Evolutionary conservation across 2,888 invertebrate genomes (phyloP).

Genomic region (Melinaea marsaeus): DNA sequence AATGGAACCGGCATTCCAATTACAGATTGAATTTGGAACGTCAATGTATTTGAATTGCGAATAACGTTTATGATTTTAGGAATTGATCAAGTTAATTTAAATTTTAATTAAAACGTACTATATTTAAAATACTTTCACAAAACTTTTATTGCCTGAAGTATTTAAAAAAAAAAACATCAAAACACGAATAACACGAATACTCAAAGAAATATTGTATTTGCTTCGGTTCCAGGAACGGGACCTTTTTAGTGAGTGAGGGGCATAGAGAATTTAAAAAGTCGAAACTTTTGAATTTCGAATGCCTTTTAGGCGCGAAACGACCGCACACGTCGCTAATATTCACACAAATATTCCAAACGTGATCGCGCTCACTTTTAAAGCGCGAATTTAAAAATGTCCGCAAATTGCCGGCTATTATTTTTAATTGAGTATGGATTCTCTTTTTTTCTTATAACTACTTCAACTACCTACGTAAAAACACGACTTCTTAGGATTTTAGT

Average conservation of each 20-base stretch:
- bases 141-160: too few species aligned
- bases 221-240: constrained; percentile 8
- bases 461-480: constrained; percentile 2
- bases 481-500: constrained; percentile 2
- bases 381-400: constrained; percentile 15
- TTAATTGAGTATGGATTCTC: constrained; percentile 6
- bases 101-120: not conserved
- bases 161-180: not conserved
- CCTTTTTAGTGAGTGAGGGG: constrained; percentile 23
- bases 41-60: constrained; percentile 31
- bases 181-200: constrained; percentile 9
- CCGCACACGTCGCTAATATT: constrained; percentile 62
- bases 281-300: constrained; percentile 50
- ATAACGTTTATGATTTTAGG: constrained; percentile 17
- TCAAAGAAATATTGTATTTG: constrained; percentile 11
- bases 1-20: constrained; percentile 34
- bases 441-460: not conserved
- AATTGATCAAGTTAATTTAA: constrained; percentile 12
- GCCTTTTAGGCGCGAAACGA: constrained; percentile 49
- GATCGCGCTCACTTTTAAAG: constrained; percentile 45
- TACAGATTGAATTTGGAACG: constrained; percentile 37
- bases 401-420: constrained; percentile 11
- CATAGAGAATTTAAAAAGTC: constrained; percentile 35
- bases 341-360: constrained; percentile 36
- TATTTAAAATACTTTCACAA: not conserved